Base-by-base conservation (phyloP, 2,888 invertebrate genomes). In the Eupithecia abbreviata region DNA sequence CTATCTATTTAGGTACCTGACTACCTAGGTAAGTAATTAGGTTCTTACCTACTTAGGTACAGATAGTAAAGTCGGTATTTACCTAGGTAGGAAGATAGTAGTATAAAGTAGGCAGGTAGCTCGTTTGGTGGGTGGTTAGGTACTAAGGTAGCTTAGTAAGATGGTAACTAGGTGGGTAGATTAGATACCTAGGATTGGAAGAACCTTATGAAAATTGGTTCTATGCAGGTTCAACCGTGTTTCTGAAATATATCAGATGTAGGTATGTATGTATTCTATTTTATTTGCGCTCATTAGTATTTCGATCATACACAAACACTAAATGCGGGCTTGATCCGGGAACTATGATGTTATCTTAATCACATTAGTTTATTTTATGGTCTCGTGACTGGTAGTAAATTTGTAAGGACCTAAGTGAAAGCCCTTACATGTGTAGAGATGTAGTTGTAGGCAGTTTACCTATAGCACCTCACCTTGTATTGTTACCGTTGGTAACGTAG, bases 271-370 rank as follows among this genome's bases (percentile, higher is more conserved):
- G 4, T n/a, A 4, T 47, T 73, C 13, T 70, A 51, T 41, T 73
- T 62, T 42, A 15, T 69, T 74, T 71, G 66, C 69, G 42, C 81
- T 84, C 82, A 83, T 85, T 82, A 77, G 80, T 82, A 84, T 81
- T 81, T 71, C 67, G 66, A 68, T 77, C 81, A 75, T 76, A 72
- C 58, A 49, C 71, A 10, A 72, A 71, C 62, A 72, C 72, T 80
- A 76, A 78, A 73, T 71, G 74, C 69, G 45, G 72, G 41, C 42
- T 75, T 67, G 75, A 76, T 81, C 81, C 79, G 81, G 80, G 79
- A 81, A 83, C 83, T 83, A 82, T 82, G 81, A 81, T 77, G 77
- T 75, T 76, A 74, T 72, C 51, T 75, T 66, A 66, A 58, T 10
- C 58, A n/a, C 72, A 62, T 71, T 30, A 4, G 43, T 47, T 43